Evolutionary conservation across 2,797 vertebrate genomes (phyloP).

Genomic region (Scleropages formosus): DNA sequence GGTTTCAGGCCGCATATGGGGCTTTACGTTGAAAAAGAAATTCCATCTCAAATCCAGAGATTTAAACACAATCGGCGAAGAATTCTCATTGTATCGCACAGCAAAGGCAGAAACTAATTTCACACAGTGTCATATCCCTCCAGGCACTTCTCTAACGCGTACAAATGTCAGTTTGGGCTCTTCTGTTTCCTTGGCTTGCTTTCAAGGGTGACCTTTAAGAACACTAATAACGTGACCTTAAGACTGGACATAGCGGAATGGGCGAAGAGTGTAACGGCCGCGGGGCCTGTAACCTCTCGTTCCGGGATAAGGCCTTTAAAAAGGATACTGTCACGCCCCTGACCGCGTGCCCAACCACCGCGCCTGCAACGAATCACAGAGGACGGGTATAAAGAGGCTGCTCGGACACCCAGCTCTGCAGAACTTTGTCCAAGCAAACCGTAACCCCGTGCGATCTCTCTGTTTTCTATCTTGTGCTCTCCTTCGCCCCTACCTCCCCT

Average conservation of each 20-base stretch:
- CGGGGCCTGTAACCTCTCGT: conserved; percentile 6
- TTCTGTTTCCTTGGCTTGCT: conserved; percentile 32
- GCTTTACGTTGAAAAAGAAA: conserved; percentile 2
- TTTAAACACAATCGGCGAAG: conserved; percentile 22
- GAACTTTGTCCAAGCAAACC: no score
- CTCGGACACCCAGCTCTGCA: no score
- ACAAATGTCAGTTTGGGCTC: conserved; percentile 45
- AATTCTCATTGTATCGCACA: conserved; percentile 11
- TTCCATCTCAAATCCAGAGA: background rate
- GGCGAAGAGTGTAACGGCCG: background rate
- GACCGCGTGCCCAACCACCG: no score
- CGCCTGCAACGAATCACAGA: no score
- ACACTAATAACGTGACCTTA: conserved; percentile 35
- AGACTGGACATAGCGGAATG: conserved; percentile 23
- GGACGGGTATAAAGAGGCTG: no score
- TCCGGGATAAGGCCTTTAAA: background rate
- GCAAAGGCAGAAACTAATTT: conserved; percentile 23
- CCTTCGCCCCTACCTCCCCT: no score
- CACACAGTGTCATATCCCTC: conserved; percentile 28
- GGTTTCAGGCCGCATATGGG: no score
- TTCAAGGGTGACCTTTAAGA: conserved; percentile 47
- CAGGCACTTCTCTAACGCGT: conserved; percentile 34
- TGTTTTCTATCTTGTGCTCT: no score
- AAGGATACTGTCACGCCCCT: no score
- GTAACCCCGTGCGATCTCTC: no score